Evolutionary conservation across 2,797 vertebrate genomes (phyloP), one percentile per base, ranked within the genome.

Genomic region (Liasis olivaceus): DNA sequence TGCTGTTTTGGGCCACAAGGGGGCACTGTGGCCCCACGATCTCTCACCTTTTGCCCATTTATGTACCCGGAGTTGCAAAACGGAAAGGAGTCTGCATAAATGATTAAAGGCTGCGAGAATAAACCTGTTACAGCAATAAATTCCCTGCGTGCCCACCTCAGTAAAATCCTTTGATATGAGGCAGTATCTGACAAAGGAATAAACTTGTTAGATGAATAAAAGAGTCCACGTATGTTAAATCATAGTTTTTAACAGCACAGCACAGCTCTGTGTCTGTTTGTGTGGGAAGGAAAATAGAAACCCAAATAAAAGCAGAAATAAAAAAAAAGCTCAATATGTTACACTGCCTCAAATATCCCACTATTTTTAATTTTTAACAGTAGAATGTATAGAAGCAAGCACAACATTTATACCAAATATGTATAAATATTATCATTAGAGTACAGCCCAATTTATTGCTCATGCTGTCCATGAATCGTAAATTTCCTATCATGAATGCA

Each of bases 1-100:
- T 96, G 95, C 59, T 54, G 96, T 87, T 58, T 97, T 96, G 26
- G 95, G 95, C 96, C 98, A 97, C 96, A 64, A 97, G 98, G 97
- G 97, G 98, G 97, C 96, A 96, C 95, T 96, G 96, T 95, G 95
- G 96, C 93, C 94, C 95, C 12, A 26, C 28, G 36, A 91, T 5
- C 11, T 56, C 26, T 17, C 69, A 12, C 85, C 88, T 64, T 89
- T 81, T 47, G 59, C 47, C 87, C 86, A 0, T 90, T 85, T 12
- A 0, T 7, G 92, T 92, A 2, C 17, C 17, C 66, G 0, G 64
- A 81, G 93, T 59, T 47, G 69, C 90, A 93, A 17, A 51, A 59
- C 2, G 58, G 85, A 94, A 59, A 91, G 88, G 72, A 94, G 47
- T 5, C 93, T 95, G 95, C 96, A 96, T 60, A n/a, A 96, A 94